These are phyloP conservation scores for Petromus typicus DNA, from an alignment of 2,113 vertebrate species.

Conservation along the genomic window DNA sequence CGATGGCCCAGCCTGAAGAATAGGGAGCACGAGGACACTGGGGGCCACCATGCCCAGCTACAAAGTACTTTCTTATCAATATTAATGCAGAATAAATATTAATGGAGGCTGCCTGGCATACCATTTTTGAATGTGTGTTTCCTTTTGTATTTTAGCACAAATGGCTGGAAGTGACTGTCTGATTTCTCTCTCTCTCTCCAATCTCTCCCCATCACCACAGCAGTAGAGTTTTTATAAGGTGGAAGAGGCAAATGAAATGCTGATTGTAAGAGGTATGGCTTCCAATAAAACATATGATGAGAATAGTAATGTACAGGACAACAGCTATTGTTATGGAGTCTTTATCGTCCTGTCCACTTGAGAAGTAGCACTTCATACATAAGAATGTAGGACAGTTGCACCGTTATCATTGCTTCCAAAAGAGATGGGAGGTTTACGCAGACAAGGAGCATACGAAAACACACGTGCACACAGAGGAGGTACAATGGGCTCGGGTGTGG, in stretches of 20 bases:
- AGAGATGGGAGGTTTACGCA: not conserved
- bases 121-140: slow-evolving; percentile 84
- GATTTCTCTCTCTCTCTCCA: slow-evolving; percentile 68
- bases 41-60: slow-evolving; percentile 80
- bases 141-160: slow-evolving; percentile 85
- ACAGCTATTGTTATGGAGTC: slow-evolving; percentile 65
- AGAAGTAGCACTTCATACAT: slow-evolving; percentile 70
- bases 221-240: slow-evolving; percentile 79
- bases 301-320: slow-evolving; percentile 69
- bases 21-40: slow-evolving; percentile 79
- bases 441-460: not conserved
- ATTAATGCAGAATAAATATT: slow-evolving; percentile 92
- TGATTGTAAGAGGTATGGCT: slow-evolving; percentile 69
- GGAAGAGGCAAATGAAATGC: slow-evolving; percentile 80
- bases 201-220: slow-evolving; percentile 65
- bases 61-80: slow-evolving; percentile 87
- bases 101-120: slow-evolving; percentile 80
- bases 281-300: slow-evolving; percentile 80
- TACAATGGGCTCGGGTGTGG: not conserved
- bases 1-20: slow-evolving; percentile 88
- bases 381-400: not conserved
- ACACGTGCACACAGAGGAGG: not conserved
- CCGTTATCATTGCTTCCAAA: slow-evolving; percentile 35
- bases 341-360: slow-evolving; percentile 62
- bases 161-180: slow-evolving; percentile 80